Base-by-base conservation (phyloP, 2,888 invertebrate species). In the Cheilosia soror region DNA sequence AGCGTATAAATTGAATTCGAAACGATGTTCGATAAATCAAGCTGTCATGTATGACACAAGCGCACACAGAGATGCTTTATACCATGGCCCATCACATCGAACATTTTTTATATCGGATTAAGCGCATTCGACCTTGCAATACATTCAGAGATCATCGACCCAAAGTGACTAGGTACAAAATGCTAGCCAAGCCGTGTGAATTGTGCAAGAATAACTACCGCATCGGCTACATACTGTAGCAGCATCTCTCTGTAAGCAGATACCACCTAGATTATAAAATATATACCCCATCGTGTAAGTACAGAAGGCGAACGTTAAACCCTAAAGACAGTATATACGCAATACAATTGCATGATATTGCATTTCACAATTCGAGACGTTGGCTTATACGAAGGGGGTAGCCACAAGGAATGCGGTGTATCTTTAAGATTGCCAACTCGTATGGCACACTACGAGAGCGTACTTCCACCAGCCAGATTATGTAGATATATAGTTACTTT, bases 101-200 rank as follows among this genome's bases (percentile, higher is more conserved):
- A 40, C 37, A 60, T 47, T 65, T 65, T 53, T 47, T 37, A 37
- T 37, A 65, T 40, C 60, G 76, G 53, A 65, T 57, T 65, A 66
- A 71, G 71, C 51, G 65, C 66, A 71, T 62, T 76, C 84, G 84
- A 85, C 84, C 84, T 85, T 85, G 84, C 76, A 65, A 76, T 76
- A 42, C 57, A 76, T 66, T 53, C 40, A n/a, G 27, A 66, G 76
- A 80, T 42, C 76, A 62, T 76, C 80, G 80, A 85, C 84, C 84
- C 47, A 62, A 57, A 37, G 44, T 37, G 25, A 31, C 44, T 37
- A n/a, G n/a, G n/a, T n/a, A 31, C 55, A 13, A 66, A 58, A 58
- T 11, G 33, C 60, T 51, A 55, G 31, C 55, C 66, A 72, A 49
- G n/a, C 62, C 79, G 69, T 84, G 84, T 84, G 80, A 84, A 84